A percentile compares a stretch with the other conserved stretches of the same genome.
These are phyloP conservation scores for Chrysoperla carnea DNA, from an alignment of 1,140 invertebrate genomes.

Conservation along the genomic window DNA sequence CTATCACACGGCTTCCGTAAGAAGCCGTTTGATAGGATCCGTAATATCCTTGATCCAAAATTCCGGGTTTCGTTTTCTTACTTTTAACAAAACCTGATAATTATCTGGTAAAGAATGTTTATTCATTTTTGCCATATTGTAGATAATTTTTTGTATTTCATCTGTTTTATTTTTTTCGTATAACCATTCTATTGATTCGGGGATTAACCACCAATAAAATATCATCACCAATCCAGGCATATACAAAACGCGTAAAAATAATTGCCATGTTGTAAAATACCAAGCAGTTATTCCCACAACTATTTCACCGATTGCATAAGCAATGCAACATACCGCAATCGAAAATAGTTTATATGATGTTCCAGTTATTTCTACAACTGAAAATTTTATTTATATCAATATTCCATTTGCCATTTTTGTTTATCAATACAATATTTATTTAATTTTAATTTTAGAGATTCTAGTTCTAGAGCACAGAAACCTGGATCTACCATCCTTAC, in stretches of 20 bases:
- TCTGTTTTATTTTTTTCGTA: slow-evolving; percentile 45
- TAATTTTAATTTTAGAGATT: too few relatives aligned
- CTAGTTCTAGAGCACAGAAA: too few relatives aligned
- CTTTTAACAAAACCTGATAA: too few relatives aligned
- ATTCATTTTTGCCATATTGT: slow-evolving; percentile 47
- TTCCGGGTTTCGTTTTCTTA: too few relatives aligned
- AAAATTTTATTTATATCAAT: too few relatives aligned
- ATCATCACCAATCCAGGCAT: slow-evolving; percentile 41
- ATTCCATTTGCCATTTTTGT: too few relatives aligned
- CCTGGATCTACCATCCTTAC: too few relatives aligned
- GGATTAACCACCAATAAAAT: slow-evolving; percentile 35
- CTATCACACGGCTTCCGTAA: too few relatives aligned
- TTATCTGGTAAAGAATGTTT: too few relatives aligned
- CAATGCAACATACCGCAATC: slow-evolving; percentile 47
- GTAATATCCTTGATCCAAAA: too few relatives aligned
- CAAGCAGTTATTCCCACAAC: slow-evolving; percentile 46
- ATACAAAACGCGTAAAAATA: slow-evolving; percentile 44
- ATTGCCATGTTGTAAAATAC: slow-evolving; percentile 43
- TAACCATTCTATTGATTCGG: slow-evolving; percentile 54
- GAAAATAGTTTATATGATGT: slow-evolving; percentile 50
- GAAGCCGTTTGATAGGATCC: too few relatives aligned
- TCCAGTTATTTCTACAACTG: slow-evolving; percentile 55
- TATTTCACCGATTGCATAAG: slow-evolving; percentile 47
- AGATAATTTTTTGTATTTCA: slow-evolving; percentile 35
- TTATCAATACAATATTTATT: too few relatives aligned